Base-by-base conservation (phyloP, 2,888 invertebrate genomes). In the Lamellibrachia satsuma region DNA sequence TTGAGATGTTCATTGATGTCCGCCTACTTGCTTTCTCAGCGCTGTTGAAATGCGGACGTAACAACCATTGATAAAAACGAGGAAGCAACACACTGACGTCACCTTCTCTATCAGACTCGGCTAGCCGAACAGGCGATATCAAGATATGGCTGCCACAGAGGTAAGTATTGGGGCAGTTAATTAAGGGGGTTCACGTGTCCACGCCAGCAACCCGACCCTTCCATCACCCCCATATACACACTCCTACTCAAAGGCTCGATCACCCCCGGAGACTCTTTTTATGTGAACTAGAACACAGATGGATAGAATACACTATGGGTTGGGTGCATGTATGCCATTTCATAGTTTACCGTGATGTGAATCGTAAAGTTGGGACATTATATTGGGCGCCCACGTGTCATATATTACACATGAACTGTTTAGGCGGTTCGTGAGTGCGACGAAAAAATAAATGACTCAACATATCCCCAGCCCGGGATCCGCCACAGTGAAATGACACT, bases 71-170 rank as follows among this genome's bases (percentile, higher is more conserved):
- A 7, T 15, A 75, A 75, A 15, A 15, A 15, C 3, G 75, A 75
- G 75, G 75, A 4, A 75, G 22, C 6, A 75, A 75, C 1, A 15
- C 15, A 1, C 22, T 22, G 75, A 75, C 75, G 75, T 75, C 75
- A 75, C 22, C 22, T 75, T 75, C 75, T 75, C 75, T 75, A 2
- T 15, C 15, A 22, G 75, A 22, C 75, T 22, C 1, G 15, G 22
- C n/a, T 11, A 75, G 22, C 75, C n/a, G 75, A 75, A 22, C 75
- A 75, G 22, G 75, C 75, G n/a, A 75, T 22, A 22, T 3, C 75
- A n/a, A 75, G n/a, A 75, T n/a, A 75, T 75, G 75, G 75, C 75
- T 22, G 75, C 75, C 22, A 75, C 75, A 75, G 75, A 75, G 75
- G 75, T 75, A 22, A 15, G 75, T 75, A n/a, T 75, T n/a, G 2